A percentile compares a stretch with the other conserved stretches of the same genome.
phyloP scores from a whole-genome alignment of 2,113 vertebrate genomes.

The Corythornis madagascariensis region DNA sequence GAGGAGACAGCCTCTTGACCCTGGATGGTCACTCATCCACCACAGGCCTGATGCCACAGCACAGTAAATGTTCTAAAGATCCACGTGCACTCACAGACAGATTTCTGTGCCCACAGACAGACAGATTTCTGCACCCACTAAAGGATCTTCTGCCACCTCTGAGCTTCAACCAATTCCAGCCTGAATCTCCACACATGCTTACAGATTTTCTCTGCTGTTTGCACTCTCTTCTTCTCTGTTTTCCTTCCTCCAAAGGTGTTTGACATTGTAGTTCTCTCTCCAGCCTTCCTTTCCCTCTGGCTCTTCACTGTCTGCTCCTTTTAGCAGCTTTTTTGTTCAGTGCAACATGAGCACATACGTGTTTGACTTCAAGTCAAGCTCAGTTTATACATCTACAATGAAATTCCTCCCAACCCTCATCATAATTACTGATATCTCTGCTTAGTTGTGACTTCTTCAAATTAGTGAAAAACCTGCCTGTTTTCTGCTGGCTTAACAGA shows the following conservation, averaged over 20 bases:
- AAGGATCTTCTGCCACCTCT: not conserved
- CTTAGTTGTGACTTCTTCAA: not conserved
- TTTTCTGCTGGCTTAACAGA: not conserved
- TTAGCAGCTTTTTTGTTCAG: not conserved
- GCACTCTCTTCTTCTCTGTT: not conserved
- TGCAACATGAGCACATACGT: not conserved
- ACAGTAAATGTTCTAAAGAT: not conserved
- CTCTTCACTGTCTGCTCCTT: not conserved
- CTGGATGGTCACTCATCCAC: not conserved
- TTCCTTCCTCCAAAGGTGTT: not conserved
- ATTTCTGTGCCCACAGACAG: not conserved
- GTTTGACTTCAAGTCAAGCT: not conserved
- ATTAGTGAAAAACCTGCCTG: not conserved
- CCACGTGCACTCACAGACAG: fast-evolving
- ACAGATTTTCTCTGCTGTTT: not conserved
- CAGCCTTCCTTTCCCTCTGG: not conserved
- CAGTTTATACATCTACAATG: not conserved
- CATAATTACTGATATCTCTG: not conserved
- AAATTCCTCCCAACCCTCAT: not conserved
- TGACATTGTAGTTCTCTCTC: not conserved
- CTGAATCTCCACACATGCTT: not conserved
- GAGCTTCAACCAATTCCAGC: not conserved
- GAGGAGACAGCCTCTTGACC: not conserved
- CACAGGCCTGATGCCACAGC: fast-evolving
- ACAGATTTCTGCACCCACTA: not conserved